Conservation (phyloP, 37 sponge, comb jelly and placozoan genomes). For the Axinella damicornis region DNA sequence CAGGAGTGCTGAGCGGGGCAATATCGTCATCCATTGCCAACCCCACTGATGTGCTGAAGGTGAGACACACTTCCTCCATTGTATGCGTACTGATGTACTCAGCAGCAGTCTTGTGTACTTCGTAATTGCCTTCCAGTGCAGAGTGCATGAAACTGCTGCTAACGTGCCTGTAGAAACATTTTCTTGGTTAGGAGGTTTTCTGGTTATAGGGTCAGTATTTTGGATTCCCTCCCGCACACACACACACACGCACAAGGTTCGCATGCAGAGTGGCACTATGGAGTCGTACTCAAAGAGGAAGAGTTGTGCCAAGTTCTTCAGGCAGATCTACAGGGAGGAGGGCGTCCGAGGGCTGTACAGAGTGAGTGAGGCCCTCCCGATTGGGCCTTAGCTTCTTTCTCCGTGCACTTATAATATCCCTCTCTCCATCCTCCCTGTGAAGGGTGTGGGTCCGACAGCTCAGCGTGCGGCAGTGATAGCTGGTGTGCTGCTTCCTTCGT, state of each 20-base stretch:
- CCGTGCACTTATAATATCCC: background rate
- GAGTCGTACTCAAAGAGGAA: constrained; percentile 10
- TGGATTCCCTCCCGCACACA: background rate
- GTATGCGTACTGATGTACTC: too few species aligned
- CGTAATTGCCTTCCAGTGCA: too few species aligned
- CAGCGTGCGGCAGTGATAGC: constrained; percentile 94
- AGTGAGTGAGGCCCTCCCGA: constrained; percentile 46
- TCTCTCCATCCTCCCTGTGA: background rate
- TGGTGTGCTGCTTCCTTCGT: constrained; percentile 91
- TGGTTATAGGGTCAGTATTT: too few species aligned
- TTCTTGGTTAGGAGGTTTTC: too few species aligned
- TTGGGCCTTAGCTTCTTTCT: background rate
- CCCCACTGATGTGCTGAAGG: constrained; percentile 94
- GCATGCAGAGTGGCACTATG: constrained; percentile 85
- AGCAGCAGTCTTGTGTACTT: too few species aligned
- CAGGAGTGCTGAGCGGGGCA: constrained; percentile 84
- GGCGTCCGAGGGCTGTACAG: constrained; percentile 89
- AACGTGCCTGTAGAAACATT: background rate
- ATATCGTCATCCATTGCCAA: constrained; percentile 85
- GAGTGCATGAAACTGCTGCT: background rate
- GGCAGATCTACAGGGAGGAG: constrained; percentile 79
- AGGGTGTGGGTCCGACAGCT: constrained; percentile 95
- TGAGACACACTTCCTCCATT: background rate
- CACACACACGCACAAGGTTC: constrained; percentile 55
- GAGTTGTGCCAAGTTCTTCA: constrained; percentile 57